Conservation (phyloP, 1,140 invertebrate species). For the Heliothis virescens region DNA sequence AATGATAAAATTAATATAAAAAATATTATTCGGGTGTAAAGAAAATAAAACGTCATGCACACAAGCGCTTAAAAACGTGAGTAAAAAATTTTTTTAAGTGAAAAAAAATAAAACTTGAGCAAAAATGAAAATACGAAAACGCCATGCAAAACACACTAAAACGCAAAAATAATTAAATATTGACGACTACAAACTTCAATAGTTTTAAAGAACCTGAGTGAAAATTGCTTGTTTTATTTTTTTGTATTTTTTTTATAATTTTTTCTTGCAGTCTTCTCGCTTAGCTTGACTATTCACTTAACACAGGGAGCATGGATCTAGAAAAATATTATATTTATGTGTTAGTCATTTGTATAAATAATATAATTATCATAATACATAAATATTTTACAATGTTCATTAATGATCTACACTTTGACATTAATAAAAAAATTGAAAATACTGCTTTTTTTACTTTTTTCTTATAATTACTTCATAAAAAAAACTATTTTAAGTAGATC, state of each 20-base stretch:
- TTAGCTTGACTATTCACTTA: slow-evolving; percentile 89
- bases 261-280: slow-evolving; percentile 85
- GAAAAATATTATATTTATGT: slow-evolving; percentile 70
- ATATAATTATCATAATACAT: neutral
- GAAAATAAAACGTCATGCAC: slow-evolving; percentile 1
- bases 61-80: neutral
- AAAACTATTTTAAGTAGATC: neutral
- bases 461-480: neutral
- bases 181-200: slow-evolving; percentile 72
- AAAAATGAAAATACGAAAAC: slow-evolving; percentile 3
- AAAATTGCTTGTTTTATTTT: slow-evolving; percentile 63
- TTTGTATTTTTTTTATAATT: slow-evolving; percentile 64
- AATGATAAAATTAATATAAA: slow-evolving; percentile 5
- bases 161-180: slow-evolving; percentile 40
- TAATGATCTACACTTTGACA: slow-evolving; percentile 3
- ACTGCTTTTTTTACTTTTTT: neutral
- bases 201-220: slow-evolving; percentile 76
- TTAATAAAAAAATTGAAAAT: neutral
- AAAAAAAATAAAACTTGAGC: neutral
- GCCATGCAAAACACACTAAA: slow-evolving; percentile 42
- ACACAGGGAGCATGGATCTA: slow-evolving; percentile 92
- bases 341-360: slow-evolving; percentile 10
- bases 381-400: neutral
- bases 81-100: no score
- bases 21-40: neutral